phyloP scores from a whole-genome alignment of 2,113 vertebrate genomes.

The Plectropomus leopardus region DNA sequence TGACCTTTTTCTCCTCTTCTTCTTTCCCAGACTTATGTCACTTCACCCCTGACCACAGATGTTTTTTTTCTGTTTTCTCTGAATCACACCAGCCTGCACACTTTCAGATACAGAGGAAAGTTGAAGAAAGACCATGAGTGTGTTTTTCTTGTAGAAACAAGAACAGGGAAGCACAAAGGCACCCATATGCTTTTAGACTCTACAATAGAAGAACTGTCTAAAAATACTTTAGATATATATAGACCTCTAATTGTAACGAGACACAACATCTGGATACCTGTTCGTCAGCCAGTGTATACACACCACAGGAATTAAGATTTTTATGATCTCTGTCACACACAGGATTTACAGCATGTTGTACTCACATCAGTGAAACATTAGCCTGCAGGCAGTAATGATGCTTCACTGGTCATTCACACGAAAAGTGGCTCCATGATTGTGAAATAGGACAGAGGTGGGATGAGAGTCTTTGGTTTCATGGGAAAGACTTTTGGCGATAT shows the following conservation, averaged over 20 bases:
- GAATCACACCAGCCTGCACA: constrained; percentile 1
- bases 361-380: constrained; percentile 42
- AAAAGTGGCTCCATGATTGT: constrained; percentile 56
- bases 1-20: constrained; percentile 4
- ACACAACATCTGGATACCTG: constrained; percentile 61
- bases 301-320: constrained; percentile 20
- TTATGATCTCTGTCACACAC: constrained; percentile 20
- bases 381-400: constrained; percentile 12
- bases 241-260: constrained; percentile 25
- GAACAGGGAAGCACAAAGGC: constrained; percentile 8
- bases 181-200: constrained; percentile 34
- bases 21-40: constrained; percentile 19
- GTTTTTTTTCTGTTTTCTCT: constrained; percentile 16
- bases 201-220: constrained; percentile 34
- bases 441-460: constrained; percentile 48
- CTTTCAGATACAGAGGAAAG: constrained; percentile 16
- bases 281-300: constrained; percentile 14
- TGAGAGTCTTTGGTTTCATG: constrained; percentile 31
- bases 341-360: constrained; percentile 41
- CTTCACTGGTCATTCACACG: constrained; percentile 34
- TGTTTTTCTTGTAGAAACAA: constrained; percentile 48
- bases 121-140: neutral
- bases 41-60: neutral
- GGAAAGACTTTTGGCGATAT: constrained; percentile 52
- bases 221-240: constrained; percentile 48